Conservation (phyloP, 2,797 vertebrate genomes). For the Streptopelia turtur region DNA sequence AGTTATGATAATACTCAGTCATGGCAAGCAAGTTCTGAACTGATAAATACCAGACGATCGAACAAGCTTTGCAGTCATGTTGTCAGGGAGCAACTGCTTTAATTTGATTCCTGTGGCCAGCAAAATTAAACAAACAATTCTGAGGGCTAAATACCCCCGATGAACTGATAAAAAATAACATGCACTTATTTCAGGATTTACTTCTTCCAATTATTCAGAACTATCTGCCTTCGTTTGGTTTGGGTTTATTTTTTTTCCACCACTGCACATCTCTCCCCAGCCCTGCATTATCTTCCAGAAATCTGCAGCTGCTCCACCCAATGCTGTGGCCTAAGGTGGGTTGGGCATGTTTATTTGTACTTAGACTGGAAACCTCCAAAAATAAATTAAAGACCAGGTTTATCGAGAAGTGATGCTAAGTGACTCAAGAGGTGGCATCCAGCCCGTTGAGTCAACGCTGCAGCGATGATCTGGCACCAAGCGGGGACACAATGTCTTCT, state of each 20-base stretch:
- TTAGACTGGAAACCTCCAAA: conserved; percentile 50
- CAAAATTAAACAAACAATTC: background rate
- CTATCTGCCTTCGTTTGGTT: background rate
- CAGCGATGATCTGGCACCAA: background rate
- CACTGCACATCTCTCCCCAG: background rate
- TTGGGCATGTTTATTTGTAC: conserved; percentile 65
- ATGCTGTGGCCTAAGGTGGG: conserved; percentile 23
- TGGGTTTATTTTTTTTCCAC: background rate
- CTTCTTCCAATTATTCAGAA: background rate
- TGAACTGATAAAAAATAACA: background rate
- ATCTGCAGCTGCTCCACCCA: conserved; percentile 49
- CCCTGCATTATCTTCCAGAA: background rate
- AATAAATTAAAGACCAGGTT: conserved; percentile 58
- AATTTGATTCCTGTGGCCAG: background rate
- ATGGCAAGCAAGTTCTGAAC: background rate
- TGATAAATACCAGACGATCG: background rate
- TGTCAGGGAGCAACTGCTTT: background rate
- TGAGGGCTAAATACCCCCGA: background rate
- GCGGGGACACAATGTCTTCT: background rate
- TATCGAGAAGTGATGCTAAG: background rate
- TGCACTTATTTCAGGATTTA: background rate
- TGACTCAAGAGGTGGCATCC: conserved; percentile 59
- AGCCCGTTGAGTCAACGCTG: conserved; percentile 27
- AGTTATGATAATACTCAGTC: background rate
- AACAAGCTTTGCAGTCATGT: background rate